These are phyloP conservation scores for Lycodopsis pacificus DNA, from an alignment of 2,797 vertebrate species.

Conservation along the genomic window DNA sequence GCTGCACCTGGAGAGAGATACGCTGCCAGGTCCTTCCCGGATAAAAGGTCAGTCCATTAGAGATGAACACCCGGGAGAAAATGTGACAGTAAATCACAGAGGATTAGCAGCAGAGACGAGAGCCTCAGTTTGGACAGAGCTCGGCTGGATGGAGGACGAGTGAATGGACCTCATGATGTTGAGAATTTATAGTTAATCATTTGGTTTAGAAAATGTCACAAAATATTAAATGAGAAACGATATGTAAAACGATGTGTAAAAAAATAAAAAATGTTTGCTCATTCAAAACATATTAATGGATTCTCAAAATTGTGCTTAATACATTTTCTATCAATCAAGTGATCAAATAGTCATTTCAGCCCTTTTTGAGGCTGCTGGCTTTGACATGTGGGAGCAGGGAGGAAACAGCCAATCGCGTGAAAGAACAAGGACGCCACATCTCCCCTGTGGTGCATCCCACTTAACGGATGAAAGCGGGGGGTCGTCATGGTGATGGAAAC, in stretches of 20 bases:
- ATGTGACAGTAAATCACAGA: constrained; percentile 56
- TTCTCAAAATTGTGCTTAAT: neutral
- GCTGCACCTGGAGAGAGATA: constrained; percentile 51
- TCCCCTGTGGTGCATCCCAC: constrained; percentile 62
- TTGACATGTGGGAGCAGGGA: neutral
- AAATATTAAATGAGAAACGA: neutral
- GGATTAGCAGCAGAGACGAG: constrained; percentile 81
- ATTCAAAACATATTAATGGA: neutral
- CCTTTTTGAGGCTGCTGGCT: neutral
- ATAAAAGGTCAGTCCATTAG: constrained; percentile 56
- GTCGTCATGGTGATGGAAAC: constrained; percentile 70
- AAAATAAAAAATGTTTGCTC: no score
- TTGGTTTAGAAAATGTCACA: constrained; percentile 5
- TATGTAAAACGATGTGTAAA: neutral
- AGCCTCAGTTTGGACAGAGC: constrained; percentile 66
- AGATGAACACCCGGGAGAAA: constrained; percentile 42
- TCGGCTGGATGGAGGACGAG: constrained; percentile 74
- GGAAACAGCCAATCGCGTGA: neutral
- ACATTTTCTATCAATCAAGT: neutral
- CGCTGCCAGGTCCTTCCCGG: constrained; percentile 46
- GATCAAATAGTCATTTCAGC: neutral
- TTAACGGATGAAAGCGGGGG: constrained; percentile 71
- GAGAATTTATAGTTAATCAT: neutral
- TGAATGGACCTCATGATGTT: constrained; percentile 49
- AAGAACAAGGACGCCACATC: constrained; percentile 63